Conservation (phyloP, 2,888 invertebrate genomes). For the Cephalotes varians region DNA sequence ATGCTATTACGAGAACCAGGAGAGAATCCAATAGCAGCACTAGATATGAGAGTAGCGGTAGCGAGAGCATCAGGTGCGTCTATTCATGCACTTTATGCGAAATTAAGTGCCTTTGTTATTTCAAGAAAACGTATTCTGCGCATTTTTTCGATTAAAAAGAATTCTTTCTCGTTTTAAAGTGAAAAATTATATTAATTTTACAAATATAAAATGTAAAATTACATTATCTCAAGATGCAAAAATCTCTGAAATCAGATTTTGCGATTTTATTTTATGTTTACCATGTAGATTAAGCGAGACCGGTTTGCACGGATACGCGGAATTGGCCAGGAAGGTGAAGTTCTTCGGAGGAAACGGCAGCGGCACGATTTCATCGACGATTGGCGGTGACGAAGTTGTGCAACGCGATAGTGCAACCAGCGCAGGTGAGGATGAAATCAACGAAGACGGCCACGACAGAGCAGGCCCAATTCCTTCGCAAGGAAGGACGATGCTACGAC, state of each 20-base stretch:
- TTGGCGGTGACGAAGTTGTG: conserved; percentile 82
- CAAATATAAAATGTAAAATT: background rate
- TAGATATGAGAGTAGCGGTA: conserved; percentile 84
- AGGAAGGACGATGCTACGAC: conserved; percentile 81
- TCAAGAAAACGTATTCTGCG: background rate
- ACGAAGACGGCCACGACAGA: conserved; percentile 78
- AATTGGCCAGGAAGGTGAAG: conserved; percentile 82
- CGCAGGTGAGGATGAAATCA: conserved; percentile 84
- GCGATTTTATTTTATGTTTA: background rate
- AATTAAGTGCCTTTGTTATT: background rate
- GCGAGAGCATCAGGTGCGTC: conserved; percentile 82
- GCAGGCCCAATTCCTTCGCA: conserved; percentile 79
- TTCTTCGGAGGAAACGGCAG: conserved; percentile 80
- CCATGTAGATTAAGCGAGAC: conserved; percentile 81
- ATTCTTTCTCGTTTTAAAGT: background rate
- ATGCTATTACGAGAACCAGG: conserved; percentile 84
- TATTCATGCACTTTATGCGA: background rate
- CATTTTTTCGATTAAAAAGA: background rate
- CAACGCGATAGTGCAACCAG: conserved; percentile 85
- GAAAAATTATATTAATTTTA: background rate
- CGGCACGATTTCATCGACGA: conserved; percentile 75
- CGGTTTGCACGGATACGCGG: conserved; percentile 81
- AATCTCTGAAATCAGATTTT: background rate
- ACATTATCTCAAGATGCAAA: background rate
- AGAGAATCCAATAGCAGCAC: conserved; percentile 84